Percentiles rank a stretch among this genome's conserved stretches.
Conservation (phyloP, 2,113 vertebrate genomes). For the Malurus elegans region DNA sequence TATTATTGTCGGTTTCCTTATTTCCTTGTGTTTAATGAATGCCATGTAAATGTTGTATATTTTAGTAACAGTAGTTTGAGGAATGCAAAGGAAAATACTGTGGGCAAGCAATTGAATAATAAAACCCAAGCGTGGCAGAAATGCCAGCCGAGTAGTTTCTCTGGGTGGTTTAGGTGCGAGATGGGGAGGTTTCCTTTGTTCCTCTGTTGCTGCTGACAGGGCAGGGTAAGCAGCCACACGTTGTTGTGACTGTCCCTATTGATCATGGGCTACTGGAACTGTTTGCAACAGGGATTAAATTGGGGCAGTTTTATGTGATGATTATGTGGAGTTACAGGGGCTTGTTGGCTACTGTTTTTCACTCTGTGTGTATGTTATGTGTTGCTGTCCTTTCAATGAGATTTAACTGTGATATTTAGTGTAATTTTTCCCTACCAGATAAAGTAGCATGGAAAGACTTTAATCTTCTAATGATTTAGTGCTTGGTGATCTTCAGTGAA, state of each 20-base stretch:
- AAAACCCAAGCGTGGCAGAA: neutral
- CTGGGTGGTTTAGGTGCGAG: neutral
- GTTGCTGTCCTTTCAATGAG: neutral
- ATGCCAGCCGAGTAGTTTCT: neutral
- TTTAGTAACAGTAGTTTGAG: neutral
- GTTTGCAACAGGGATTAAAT: neutral
- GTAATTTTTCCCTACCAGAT: neutral
- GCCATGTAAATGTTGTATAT: neutral
- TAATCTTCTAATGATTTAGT: slow-evolving; percentile 27
- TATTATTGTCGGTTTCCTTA: neutral
- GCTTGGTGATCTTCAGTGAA: neutral
- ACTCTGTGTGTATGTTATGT: neutral
- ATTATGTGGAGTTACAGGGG: neutral
- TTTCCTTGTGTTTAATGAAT: neutral
- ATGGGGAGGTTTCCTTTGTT: neutral
- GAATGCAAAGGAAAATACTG: neutral
- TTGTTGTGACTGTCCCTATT: neutral
- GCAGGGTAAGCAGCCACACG: neutral
- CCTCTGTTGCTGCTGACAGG: neutral
- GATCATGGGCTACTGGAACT: neutral
- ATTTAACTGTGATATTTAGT: neutral
- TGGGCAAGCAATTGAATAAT: neutral
- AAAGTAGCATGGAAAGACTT: neutral
- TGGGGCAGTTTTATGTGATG: neutral
- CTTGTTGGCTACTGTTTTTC: neutral